Conservation (phyloP, 2,113 vertebrate species). For the Falcunculus frontatus region DNA sequence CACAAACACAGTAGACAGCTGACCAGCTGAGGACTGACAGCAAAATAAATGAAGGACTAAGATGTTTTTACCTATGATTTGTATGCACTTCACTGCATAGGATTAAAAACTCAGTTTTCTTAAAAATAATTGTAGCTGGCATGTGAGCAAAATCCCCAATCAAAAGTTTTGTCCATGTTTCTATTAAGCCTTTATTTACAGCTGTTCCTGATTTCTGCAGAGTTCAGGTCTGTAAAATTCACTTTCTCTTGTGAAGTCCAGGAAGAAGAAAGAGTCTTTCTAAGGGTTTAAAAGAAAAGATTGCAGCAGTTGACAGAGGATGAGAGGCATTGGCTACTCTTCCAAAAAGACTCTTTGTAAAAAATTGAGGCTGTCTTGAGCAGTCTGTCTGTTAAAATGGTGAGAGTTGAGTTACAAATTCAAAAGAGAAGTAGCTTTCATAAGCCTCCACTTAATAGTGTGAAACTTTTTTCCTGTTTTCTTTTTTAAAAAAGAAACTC, state of each 20-base stretch:
- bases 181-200: neutral
- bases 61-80: neutral
- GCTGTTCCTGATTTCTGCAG: neutral
- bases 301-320: neutral
- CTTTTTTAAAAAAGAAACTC: neutral
- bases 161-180: neutral
- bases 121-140: neutral
- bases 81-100: neutral
- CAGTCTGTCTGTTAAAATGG: neutral
- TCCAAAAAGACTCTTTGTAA: neutral
- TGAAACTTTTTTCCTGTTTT: neutral
- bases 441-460: neutral
- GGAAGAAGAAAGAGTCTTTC: neutral
- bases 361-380: neutral
- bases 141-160: neutral
- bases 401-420: constrained; percentile 1
- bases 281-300: neutral
- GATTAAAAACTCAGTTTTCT: neutral
- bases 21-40: neutral
- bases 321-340: neutral
- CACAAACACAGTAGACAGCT: neutral
- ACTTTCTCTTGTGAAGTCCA: neutral
- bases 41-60: neutral
- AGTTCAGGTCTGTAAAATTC: neutral
- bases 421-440: neutral